Evolutionary conservation across 2,113 vertebrate genomes (phyloP).

Genomic region (Ptilonorhynchus violaceus): DNA sequence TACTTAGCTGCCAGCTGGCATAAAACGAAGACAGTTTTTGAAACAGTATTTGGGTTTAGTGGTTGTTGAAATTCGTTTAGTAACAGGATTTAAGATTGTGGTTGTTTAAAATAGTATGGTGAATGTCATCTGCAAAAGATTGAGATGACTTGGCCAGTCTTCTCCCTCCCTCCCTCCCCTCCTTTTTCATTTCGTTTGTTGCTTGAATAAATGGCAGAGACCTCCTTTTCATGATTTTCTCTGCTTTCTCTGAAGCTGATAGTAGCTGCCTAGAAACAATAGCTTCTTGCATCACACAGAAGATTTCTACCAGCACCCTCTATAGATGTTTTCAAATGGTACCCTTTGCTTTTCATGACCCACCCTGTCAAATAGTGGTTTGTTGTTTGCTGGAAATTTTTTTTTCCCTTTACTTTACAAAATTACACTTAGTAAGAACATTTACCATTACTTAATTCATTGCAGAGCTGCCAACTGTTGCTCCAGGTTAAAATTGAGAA

Average conservation of each 20-base stretch:
- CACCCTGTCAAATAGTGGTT: background rate
- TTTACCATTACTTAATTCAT: background rate
- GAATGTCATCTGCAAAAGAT: background rate
- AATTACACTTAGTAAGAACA: background rate
- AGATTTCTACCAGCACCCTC: background rate
- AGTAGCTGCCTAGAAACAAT: background rate
- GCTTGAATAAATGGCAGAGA: background rate
- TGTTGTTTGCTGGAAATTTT: background rate
- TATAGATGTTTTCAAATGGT: background rate
- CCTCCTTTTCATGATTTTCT: background rate
- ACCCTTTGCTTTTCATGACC: background rate
- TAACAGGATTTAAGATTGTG: background rate
- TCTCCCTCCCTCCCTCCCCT: background rate
- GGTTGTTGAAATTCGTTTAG: background rate
- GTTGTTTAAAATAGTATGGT: background rate
- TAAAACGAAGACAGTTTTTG: background rate
- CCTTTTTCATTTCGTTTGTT: background rate
- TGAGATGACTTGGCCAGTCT: background rate
- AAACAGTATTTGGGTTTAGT: background rate
- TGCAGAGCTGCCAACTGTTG: background rate
- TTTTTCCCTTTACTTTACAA: background rate
- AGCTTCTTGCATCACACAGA: background rate
- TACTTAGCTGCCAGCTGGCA: background rate
- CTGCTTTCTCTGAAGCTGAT: background rate
- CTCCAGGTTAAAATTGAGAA: background rate